These are phyloP conservation scores for Tautogolabrus adspersus DNA, from an alignment of 2,113 vertebrate genomes.

Conservation along the genomic window DNA sequence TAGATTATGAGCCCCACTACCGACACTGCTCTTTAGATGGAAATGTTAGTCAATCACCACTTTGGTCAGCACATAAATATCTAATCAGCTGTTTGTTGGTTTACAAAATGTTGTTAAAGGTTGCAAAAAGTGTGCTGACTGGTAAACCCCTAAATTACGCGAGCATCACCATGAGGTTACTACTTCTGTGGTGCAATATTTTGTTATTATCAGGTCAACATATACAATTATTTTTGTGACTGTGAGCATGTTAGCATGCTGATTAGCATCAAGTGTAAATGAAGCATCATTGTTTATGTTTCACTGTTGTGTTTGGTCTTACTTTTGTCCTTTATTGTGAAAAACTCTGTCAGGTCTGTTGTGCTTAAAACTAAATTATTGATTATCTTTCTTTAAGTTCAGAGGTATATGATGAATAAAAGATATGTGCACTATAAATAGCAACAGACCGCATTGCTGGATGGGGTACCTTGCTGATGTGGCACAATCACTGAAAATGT, in stretches of 20 bases:
- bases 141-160: too few species aligned
- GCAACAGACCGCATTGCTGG: neutral
- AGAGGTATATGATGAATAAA: conserved; percentile 24
- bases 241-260: neutral
- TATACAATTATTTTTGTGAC: neutral
- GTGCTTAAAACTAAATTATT: conserved; percentile 1
- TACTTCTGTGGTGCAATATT: too few species aligned
- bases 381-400: neutral
- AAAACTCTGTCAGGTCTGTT: neutral
- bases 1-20: neutral
- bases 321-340: neutral
- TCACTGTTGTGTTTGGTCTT: neutral
- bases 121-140: too few species aligned
- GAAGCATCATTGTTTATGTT: too few species aligned
- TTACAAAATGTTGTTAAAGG: neutral
- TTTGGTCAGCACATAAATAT: neutral
- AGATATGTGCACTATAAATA: neutral
- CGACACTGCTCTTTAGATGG: neutral
- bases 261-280: too few species aligned
- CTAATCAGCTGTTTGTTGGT: neutral
- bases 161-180: too few species aligned
- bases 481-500: neutral
- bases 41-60: too few species aligned
- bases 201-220: too few species aligned
- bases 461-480: neutral